phyloP scores from a whole-genome alignment of 2,888 invertebrate species.

The Netelia virgata region DNA sequence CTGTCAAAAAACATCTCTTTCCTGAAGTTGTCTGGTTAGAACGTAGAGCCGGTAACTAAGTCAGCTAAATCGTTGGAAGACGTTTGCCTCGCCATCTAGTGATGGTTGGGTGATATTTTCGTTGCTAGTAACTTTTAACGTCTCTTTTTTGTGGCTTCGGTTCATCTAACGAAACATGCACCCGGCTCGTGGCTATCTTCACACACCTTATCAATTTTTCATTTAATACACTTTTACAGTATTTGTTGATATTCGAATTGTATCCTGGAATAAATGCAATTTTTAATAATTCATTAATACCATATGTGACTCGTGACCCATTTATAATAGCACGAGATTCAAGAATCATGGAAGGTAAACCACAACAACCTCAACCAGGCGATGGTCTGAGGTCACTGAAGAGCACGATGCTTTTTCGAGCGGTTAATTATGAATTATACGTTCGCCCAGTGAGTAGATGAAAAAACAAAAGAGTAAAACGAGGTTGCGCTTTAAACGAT shows the following conservation, averaged over 20 bases:
- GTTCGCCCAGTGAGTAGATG: slow-evolving; percentile 91
- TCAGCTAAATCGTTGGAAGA: background rate
- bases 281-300: background rate
- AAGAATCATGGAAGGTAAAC: slow-evolving; percentile 42
- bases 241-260: slow-evolving; percentile 3
- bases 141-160: too few species aligned
- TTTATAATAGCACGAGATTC: background rate
- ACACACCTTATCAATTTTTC: background rate
- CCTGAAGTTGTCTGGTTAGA: background rate
- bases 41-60: too few species aligned
- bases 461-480: slow-evolving; percentile 18
- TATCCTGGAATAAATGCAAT: background rate
- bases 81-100: background rate
- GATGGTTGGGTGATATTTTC: too few species aligned
- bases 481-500: too few species aligned
- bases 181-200: background rate
- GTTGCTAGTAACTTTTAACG: too few species aligned
- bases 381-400: slow-evolving; percentile 91
- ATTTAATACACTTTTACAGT: background rate
- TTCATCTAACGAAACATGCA: too few species aligned
- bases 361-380: slow-evolving; percentile 86
- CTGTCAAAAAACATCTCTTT: slow-evolving; percentile 1
- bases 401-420: slow-evolving; percentile 91
- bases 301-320: background rate
- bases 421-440: slow-evolving; percentile 95